Base-by-base conservation (phyloP, 1,140 invertebrate genomes). In the Cecropterus lyciades region DNA sequence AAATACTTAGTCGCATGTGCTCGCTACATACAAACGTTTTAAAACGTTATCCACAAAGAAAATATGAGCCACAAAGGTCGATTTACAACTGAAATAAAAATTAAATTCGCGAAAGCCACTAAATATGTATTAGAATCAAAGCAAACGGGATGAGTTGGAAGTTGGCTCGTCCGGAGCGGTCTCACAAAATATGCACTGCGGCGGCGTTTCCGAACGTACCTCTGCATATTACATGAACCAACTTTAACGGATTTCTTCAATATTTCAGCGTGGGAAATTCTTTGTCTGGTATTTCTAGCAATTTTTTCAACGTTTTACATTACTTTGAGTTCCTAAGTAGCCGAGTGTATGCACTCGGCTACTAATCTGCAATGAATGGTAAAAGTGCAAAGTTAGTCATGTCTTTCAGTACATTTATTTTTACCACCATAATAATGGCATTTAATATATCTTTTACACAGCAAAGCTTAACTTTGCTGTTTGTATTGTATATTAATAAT, bases 181-280 rank as follows among this genome's bases (percentile, higher is more conserved):
- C 76, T 75, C 73, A 70, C 75, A 77, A 79, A 84, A 80, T 88
- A 85, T 86, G 82, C 84, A 80, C 76, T 78, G 68, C 72, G 73
- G 72, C 63, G 71, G 65, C 72, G 56, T 60, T 60, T 52, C 43
- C 59, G 59, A 52, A 63, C 59, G 45, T 63, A 72, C 24, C 73
- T 71, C 78, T 89, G 86, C 88, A 89, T 89, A 87, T 87, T 89
- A 85, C 85, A 89, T 89, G 85, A 87, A 72, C 64, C 76, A 84
- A 89, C 75, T 85, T 83, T 82, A 79, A 77, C 76, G 76, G 78
- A 87, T 87, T 82, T 82, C 84, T 84, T 87, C 78, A 84, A 89
- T 89, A 90, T 88, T 87, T 85, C 69, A 84, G 55, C 81, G 78
- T 83, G 76, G 83, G 80, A 87, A 86, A 87, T 85, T 77, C 70